phyloP scores from a whole-genome alignment of 2,888 invertebrate genomes.

The Drosophila affinis region DNA sequence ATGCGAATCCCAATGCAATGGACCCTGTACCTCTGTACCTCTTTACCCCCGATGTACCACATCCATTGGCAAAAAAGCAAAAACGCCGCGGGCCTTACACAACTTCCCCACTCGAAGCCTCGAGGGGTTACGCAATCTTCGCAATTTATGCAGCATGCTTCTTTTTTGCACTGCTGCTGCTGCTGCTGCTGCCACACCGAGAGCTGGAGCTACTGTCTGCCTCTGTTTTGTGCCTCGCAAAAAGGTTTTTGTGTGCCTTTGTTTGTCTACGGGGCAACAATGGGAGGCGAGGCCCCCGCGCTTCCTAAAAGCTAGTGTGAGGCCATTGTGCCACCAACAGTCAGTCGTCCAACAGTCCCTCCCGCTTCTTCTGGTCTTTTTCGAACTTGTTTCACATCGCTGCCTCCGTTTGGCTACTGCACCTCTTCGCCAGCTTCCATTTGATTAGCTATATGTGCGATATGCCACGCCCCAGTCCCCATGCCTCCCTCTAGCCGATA shows the following conservation, averaged over 20 bases:
- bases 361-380: slow-evolving; percentile 27
- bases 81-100: slow-evolving; percentile 68
- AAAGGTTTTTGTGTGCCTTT: slow-evolving; percentile 61
- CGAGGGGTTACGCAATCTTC: slow-evolving; percentile 59
- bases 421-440: slow-evolving; percentile 44
- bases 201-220: slow-evolving; percentile 21
- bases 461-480: slow-evolving; percentile 54
- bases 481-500: slow-evolving; percentile 32
- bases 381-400: slow-evolving; percentile 74
- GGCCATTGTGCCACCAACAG: neutral
- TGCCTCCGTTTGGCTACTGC: slow-evolving; percentile 43
- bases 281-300: slow-evolving; percentile 20
- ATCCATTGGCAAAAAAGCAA: slow-evolving; percentile 11
- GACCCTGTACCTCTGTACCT: slow-evolving; percentile 12
- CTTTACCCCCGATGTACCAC: slow-evolving; percentile 6
- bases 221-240: slow-evolving; percentile 54
- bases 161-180: slow-evolving; percentile 44
- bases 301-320: neutral
- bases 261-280: slow-evolving; percentile 22
- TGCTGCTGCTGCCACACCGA: slow-evolving; percentile 20
- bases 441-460: slow-evolving; percentile 60
- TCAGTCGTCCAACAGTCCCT: neutral
- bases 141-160: slow-evolving; percentile 75
- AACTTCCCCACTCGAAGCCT: slow-evolving; percentile 58
- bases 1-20: slow-evolving; percentile 30